These are phyloP conservation scores for Cheiracanthium punctorium DNA, from an alignment of 2,888 invertebrate genomes.

Conservation along the genomic window DNA sequence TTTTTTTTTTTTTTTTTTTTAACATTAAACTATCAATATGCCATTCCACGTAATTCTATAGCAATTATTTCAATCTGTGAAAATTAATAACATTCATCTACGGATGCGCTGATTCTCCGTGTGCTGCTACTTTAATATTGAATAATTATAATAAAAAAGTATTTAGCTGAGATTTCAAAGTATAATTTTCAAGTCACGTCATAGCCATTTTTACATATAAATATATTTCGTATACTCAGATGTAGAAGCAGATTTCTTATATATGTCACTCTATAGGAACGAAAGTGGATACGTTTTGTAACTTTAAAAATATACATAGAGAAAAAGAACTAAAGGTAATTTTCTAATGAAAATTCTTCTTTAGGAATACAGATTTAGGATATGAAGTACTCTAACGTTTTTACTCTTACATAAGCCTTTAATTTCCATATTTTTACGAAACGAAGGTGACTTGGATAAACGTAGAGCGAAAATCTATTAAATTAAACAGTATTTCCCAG, in stretches of 20 bases:
- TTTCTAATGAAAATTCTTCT: background rate
- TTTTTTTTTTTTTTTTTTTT: too few species aligned
- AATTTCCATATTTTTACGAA: background rate
- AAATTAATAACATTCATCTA: background rate
- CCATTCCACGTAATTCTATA: too few species aligned
- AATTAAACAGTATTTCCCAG: too few species aligned
- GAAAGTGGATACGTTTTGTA: constrained; percentile 40
- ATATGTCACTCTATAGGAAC: constrained; percentile 18
- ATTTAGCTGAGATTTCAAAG: constrained; percentile 56
- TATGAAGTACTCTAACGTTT: background rate
- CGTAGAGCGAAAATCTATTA: too few species aligned
- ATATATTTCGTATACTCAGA: constrained; percentile 59
- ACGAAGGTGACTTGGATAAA: background rate
- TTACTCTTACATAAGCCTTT: background rate
- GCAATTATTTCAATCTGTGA: too few species aligned
- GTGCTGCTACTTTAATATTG: constrained; percentile 48
- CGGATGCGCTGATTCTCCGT: constrained; percentile 54
- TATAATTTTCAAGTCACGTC: constrained; percentile 33
- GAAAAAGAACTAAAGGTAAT: background rate
- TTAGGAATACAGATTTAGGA: background rate
- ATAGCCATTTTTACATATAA: constrained; percentile 56
- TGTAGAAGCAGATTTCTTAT: constrained; percentile 42
- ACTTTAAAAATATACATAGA: background rate
- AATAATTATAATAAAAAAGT: background rate
- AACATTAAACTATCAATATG: too few species aligned